A percentile compares a stretch with the other conserved stretches of the same genome.
phyloP scores from a whole-genome alignment of 2,113 vertebrate species.

The Pica pica region DNA sequence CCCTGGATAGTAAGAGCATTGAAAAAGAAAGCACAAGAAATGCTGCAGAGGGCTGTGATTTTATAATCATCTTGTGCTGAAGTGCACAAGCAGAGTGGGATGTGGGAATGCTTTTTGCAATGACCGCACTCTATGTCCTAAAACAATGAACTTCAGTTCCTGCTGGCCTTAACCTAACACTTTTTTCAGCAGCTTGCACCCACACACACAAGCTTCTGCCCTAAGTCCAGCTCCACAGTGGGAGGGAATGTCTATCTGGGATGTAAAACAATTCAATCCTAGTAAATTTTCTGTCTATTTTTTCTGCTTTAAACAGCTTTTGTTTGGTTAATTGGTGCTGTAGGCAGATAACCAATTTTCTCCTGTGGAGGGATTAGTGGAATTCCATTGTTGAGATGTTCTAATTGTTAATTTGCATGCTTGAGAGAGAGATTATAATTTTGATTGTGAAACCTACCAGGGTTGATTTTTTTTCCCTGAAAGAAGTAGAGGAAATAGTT shows the following conservation, averaged over 20 bases:
- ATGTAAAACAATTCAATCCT: neutral
- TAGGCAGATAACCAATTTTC: conserved; percentile 17
- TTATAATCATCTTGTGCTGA: neutral
- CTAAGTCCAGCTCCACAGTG: neutral
- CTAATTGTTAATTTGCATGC: conserved; percentile 32
- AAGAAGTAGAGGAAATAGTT: neutral
- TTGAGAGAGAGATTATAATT: conserved; percentile 13
- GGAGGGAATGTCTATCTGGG: neutral
- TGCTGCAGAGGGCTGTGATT: neutral
- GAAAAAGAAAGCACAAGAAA: neutral
- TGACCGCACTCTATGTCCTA: neutral
- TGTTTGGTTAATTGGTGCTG: neutral
- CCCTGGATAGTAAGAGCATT: neutral
- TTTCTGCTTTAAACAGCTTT: conserved; percentile 24
- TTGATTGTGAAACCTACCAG: conserved; percentile 26
- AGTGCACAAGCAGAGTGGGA: neutral
- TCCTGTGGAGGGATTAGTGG: conserved; percentile 6
- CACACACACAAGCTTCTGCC: neutral
- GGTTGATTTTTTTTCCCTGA: neutral
- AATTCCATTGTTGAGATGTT: neutral
- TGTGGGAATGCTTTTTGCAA: neutral
- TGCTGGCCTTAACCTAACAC: neutral
- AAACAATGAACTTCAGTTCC: neutral
- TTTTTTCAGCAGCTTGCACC: neutral
- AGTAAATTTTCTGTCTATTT: neutral